Conservation (phyloP, 2,797 vertebrate species). For the Chelonia mydas region DNA sequence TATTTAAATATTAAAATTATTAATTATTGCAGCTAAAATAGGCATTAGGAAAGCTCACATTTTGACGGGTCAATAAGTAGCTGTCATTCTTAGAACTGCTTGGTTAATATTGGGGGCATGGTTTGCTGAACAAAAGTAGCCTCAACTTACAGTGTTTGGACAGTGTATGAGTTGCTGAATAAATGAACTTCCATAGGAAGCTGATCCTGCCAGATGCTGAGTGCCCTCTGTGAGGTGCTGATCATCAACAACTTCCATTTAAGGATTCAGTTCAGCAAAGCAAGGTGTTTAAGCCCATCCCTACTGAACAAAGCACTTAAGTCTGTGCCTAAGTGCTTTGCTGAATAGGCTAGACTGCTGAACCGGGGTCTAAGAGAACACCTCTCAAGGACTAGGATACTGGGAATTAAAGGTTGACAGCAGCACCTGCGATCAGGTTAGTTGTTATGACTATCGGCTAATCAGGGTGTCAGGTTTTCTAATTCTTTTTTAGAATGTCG, state of each 20-base stretch:
- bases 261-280: neutral
- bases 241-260: neutral
- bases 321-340: neutral
- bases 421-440: neutral
- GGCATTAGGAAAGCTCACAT: slow-evolving; percentile 13
- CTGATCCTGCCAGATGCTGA: neutral
- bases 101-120: neutral
- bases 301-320: slow-evolving; percentile 10
- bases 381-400: neutral
- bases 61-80: slow-evolving; percentile 39
- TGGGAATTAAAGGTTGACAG: neutral
- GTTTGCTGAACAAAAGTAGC: neutral
- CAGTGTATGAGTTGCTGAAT: neutral
- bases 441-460: neutral
- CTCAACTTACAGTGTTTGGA: neutral
- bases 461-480: too few relatives aligned
- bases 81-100: neutral
- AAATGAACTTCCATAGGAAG: neutral
- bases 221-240: neutral
- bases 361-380: neutral
- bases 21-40: slow-evolving; percentile 57
- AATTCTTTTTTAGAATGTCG: too few relatives aligned
- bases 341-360: neutral
- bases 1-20: slow-evolving; percentile 74
- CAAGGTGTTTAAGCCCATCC: neutral